These are phyloP conservation scores for Metacarcinus magister DNA, from an alignment of 2,888 invertebrate species.

Conservation along the genomic window DNA sequence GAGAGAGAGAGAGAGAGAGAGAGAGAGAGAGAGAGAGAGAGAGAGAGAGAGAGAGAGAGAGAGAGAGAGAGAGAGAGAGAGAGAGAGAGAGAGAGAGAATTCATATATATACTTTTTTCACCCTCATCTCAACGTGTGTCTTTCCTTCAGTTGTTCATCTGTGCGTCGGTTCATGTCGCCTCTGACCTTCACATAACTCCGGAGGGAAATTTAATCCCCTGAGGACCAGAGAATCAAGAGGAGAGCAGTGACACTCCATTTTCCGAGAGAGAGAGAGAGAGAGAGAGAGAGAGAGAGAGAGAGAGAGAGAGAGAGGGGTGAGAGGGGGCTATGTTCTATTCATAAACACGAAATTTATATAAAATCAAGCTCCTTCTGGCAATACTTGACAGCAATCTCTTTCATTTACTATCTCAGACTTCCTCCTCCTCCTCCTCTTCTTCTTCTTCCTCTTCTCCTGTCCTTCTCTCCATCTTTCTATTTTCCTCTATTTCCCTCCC, in stretches of 20 bases:
- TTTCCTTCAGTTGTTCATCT: not conserved
- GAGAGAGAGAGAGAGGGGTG: not conserved
- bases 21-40: no score
- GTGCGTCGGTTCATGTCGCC: not conserved
- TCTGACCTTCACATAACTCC: not conserved
- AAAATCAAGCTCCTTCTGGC: not conserved
- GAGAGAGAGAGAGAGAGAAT: not conserved
- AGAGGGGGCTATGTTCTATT: not conserved
- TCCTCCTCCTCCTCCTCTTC: not conserved
- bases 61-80: not conserved
- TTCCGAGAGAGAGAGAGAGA: slow-evolving; percentile 26
- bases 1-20: no score
- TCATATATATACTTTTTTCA: not conserved
- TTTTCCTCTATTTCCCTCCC: not conserved
- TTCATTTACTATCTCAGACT: not conserved
- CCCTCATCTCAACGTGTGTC: not conserved
- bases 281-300: not conserved
- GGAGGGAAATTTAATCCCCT: not conserved
- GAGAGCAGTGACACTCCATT: not conserved
- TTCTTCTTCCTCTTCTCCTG: not conserved
- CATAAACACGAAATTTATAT: not conserved
- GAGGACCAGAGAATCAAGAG: not conserved
- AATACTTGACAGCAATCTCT: not conserved
- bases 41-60: no score
- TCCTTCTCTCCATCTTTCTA: not conserved